Base-by-base conservation (phyloP, 37 sponge, comb jelly and placozoan genomes). In the Eunapius fragilis region DNA sequence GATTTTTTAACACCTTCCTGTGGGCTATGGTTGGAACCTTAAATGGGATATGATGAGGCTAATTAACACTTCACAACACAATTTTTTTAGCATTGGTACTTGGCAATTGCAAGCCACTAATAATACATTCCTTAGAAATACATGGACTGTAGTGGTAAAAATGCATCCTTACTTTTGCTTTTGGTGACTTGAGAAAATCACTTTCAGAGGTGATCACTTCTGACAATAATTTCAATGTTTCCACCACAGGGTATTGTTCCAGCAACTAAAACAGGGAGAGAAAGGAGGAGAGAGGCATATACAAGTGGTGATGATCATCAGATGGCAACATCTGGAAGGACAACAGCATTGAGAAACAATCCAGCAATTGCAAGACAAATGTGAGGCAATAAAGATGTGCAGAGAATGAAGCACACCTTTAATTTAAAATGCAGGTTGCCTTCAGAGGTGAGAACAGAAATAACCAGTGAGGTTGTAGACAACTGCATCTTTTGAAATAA, bases 231-330 rank as follows among this genome's bases (percentile, higher is more conserved):
- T 49, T 38, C 33, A 80, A 32, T 11, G 13, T 33, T 33, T 38
- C 58, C 11, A 68, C 68, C 26, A 80, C 80, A 58, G 80, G 80
- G 31, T 75, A 76, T 0, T 25, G 17, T 30, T 74, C 58, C 27
- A 12, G 25, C 25, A 47, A 25, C 49, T 78, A 24, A 11, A 11
- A 17, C 19, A 12, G 22, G 58, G 58, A 13, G 22, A 13, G 58
- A 17, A 11, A 58, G 58, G 58, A 58, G 14, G 58, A 58, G 58
- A 2, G 58, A 58, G 58, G 58, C 19, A 4, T 10, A 58, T 12
- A 13, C 1, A 11, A 58, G 17, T 10, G 58, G 22, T 17, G 58
- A 19, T 17, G 14, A 58, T 9, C 6, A 6, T 41, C 3, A 41
- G 41, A 41, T 41, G 6, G 41, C 41, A 41, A 41, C 41, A 41